Percentiles rank a stretch among this genome's conserved stretches.
phyloP scores from a whole-genome alignment of 2,797 vertebrate species.

The Cryptoblepharus egeriae region DNA sequence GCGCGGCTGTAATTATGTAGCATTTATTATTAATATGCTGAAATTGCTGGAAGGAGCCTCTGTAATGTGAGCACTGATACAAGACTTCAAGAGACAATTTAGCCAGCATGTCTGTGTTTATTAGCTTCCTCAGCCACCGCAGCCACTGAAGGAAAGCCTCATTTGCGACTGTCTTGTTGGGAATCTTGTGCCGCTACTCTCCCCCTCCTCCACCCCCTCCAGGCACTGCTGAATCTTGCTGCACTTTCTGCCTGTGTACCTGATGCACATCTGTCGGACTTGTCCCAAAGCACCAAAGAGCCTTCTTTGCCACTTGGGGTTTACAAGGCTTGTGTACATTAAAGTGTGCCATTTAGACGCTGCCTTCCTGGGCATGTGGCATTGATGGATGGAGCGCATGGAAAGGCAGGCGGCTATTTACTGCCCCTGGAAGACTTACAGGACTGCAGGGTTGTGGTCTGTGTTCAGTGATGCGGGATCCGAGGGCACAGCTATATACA shows the following conservation, averaged over 20 bases:
- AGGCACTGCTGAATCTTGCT: not conserved
- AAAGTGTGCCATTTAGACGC: not conserved
- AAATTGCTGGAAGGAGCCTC: constrained; percentile 83
- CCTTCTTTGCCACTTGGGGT: not conserved
- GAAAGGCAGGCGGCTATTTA: not conserved
- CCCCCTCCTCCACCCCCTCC: not conserved
- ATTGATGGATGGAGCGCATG: not conserved
- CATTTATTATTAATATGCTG: constrained; percentile 85
- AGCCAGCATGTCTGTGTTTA: constrained; percentile 69
- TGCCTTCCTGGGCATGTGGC: not conserved
- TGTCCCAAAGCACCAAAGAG: not conserved
- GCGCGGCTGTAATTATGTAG: constrained; percentile 80
- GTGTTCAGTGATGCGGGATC: not conserved
- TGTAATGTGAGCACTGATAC: constrained; percentile 77
- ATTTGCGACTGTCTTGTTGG: constrained; percentile 58
- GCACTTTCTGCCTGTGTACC: not conserved
- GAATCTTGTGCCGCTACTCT: not conserved
- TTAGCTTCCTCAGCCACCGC: constrained; percentile 58
- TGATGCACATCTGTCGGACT: not conserved
- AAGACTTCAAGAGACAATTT: constrained; percentile 70
- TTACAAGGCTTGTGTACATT: not conserved
- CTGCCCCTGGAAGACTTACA: not conserved
- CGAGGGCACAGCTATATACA: not conserved
- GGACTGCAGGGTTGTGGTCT: not conserved
- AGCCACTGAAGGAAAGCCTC: constrained; percentile 48